A percentile compares a stretch with the other conserved stretches of the same genome.
phyloP scores from a whole-genome alignment of 2,888 invertebrate genomes.

The Pegoplata infirma region DNA sequence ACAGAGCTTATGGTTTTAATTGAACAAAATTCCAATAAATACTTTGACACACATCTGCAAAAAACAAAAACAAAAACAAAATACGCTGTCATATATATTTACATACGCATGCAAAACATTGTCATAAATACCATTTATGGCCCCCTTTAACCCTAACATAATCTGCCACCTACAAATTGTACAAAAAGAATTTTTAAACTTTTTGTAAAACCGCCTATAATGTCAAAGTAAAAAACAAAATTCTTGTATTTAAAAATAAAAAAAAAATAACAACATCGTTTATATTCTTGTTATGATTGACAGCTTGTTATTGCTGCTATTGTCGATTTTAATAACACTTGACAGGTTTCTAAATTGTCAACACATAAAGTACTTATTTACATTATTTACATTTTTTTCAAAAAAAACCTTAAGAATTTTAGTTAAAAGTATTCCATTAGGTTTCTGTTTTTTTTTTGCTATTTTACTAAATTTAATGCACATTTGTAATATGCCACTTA shows the following conservation, averaged over 20 bases:
- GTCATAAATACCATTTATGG: not conserved
- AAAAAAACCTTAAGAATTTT: not conserved
- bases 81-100: not conserved
- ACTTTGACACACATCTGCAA: constrained; percentile 40
- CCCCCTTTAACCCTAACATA: not conserved
- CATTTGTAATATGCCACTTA: constrained; percentile 44
- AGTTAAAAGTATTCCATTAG: not conserved
- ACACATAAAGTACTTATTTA: constrained; percentile 53
- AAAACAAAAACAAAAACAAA: no score
- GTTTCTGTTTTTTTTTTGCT: not conserved
- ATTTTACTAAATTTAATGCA: constrained; percentile 22
- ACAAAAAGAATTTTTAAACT: not conserved
- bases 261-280: no score
- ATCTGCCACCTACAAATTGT: not conserved
- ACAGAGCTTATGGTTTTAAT: not conserved
- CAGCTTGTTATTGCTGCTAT: constrained; percentile 23
- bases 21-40: constrained; percentile 42
- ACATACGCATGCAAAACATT: not conserved
- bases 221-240: not conserved
- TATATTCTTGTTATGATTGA: constrained; percentile 30
- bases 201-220: not conserved
- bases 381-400: no score
- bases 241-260: not conserved
- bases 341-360: constrained; percentile 70
- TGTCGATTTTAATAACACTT: constrained; percentile 68